Evolutionary conservation across 2,888 invertebrate species (phyloP), one percentile per base, ranked within the genome.

Genomic region (Aphelenchoides bicaudatus): DNA sequence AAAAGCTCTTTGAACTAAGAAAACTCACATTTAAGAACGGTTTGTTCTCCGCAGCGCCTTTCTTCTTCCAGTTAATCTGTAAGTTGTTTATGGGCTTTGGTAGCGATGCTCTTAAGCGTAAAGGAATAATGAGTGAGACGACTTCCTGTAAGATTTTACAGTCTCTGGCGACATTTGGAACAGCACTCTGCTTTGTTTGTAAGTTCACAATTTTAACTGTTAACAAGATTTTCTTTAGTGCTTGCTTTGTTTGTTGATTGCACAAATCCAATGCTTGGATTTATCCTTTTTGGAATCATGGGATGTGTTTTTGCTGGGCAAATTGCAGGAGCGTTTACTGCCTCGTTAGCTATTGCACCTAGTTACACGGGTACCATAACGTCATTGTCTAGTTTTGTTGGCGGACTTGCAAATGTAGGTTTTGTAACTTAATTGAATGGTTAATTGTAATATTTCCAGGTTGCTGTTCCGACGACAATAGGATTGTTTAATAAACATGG

Each of bases 301-400:
- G 62, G 64, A 2, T 19, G 58, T 27, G 28, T 29, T 48, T 60
- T 65, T 19, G 47, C 65, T 4, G 56, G 63, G 19, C 50, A 31
- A 13, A 56, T 39, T 3, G 21, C 58, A 13, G 71, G 73, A 16
- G 73, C 68, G 52, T 70, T 67, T 61, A 72, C 72, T 1, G 66
- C 70, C 0, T 56, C 43, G 8, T 56, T 73, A 1, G 69, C 68
- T 2, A 50, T 73, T 28, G 73, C 72, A 3, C 73, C 73, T 1
- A 59, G 62, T 4, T 72, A 68, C 52, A 70, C 71, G 0, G 72
- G 71, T 16, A 70, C 68, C n/a, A 61, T 72, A 39, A 66, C 68
- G 2, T 69, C 72, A 19, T 60, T 72, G 16, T 67, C 70, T 8
- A 67, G 66, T 13, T 68, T 71, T 27, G 64, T 63, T 10, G 68